These are phyloP conservation scores for Eupithecia subumbrata DNA, from an alignment of 2,888 invertebrate genomes.

Conservation along the genomic window DNA sequence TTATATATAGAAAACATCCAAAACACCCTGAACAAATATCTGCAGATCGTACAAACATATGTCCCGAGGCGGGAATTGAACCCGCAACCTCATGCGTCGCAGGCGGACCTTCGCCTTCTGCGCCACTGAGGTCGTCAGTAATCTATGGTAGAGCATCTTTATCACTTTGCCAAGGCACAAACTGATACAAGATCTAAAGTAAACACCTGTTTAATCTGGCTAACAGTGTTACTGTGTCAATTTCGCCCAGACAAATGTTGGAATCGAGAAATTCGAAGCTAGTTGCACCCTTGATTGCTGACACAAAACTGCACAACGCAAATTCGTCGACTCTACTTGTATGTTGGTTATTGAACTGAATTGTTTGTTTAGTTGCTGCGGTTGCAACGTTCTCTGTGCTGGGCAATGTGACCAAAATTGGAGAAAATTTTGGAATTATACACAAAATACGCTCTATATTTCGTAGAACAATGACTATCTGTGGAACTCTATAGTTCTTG, in stretches of 20 bases:
- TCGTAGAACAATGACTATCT: not conserved
- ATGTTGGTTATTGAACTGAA: slow-evolving; percentile 10
- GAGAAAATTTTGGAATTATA: slow-evolving; percentile 1
- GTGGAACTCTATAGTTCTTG: too few species aligned
- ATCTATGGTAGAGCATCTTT: not conserved
- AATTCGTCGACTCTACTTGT: slow-evolving; percentile 30
- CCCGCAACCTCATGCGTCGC: too few species aligned
- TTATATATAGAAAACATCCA: too few species aligned
- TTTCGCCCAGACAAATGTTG: slow-evolving; percentile 44
- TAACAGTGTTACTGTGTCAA: slow-evolving; percentile 12
- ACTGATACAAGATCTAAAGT: not conserved
- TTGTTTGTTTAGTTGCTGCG: slow-evolving; percentile 21
- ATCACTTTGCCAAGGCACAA: not conserved
- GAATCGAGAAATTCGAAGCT: slow-evolving; percentile 44
- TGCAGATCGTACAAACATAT: too few species aligned
- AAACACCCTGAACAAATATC: too few species aligned
- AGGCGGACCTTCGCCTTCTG: too few species aligned
- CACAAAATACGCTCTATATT: not conserved
- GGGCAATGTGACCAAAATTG: slow-evolving; percentile 5
- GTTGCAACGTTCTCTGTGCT: slow-evolving; percentile 4
- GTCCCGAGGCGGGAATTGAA: too few species aligned
- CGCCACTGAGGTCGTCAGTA: too few species aligned
- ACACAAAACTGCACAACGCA: slow-evolving; percentile 35
- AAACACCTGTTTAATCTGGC: not conserved
- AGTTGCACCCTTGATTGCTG: slow-evolving; percentile 50